Evolutionary conservation across 2,888 invertebrate species (phyloP).

Genomic region (Esperia sulphurella): DNA sequence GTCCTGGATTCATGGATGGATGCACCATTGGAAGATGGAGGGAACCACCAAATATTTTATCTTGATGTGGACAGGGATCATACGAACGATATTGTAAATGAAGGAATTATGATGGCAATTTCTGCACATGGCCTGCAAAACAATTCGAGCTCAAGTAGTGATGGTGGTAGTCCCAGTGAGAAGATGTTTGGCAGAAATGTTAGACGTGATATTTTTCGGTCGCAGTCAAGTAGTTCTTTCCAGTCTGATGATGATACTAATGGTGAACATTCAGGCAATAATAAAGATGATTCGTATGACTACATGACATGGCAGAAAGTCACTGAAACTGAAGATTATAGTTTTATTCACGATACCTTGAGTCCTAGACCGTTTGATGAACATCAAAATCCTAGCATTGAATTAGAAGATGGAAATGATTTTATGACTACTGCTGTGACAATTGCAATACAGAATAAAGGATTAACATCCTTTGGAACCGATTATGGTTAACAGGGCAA

Average conservation of each 20-base stretch:
- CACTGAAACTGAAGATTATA: slow-evolving; percentile 18
- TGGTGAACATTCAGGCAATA: slow-evolving; percentile 14
- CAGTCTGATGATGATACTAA: slow-evolving; percentile 37
- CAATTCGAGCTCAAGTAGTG: slow-evolving; percentile 39
- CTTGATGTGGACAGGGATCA: slow-evolving; percentile 75
- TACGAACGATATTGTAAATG: slow-evolving; percentile 79
- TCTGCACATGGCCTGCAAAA: slow-evolving; percentile 83
- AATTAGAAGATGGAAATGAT: slow-evolving; percentile 52
- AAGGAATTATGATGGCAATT: slow-evolving; percentile 87
- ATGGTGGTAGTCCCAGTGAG: slow-evolving; percentile 16
- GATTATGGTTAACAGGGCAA: slow-evolving; percentile 56
- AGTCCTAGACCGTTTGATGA: slow-evolving; percentile 36
- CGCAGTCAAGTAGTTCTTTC: slow-evolving; percentile 37
- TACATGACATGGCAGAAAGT: slow-evolving; percentile 39
- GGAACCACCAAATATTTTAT: slow-evolving; percentile 47
- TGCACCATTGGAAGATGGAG: slow-evolving; percentile 59
- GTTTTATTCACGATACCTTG: slow-evolving; percentile 40
- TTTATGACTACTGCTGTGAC: slow-evolving; percentile 86
- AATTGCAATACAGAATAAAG: slow-evolving; percentile 86
- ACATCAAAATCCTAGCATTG: slow-evolving; percentile 27
- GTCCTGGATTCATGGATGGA: slow-evolving; percentile 81
- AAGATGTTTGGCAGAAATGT: background rate
- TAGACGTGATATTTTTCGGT: too few relatives aligned
- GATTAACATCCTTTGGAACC: slow-evolving; percentile 76
- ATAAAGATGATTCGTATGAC: slow-evolving; percentile 28